Evolutionary conservation across 2,888 invertebrate genomes (phyloP).

Genomic region (Belgica antarctica): DNA sequence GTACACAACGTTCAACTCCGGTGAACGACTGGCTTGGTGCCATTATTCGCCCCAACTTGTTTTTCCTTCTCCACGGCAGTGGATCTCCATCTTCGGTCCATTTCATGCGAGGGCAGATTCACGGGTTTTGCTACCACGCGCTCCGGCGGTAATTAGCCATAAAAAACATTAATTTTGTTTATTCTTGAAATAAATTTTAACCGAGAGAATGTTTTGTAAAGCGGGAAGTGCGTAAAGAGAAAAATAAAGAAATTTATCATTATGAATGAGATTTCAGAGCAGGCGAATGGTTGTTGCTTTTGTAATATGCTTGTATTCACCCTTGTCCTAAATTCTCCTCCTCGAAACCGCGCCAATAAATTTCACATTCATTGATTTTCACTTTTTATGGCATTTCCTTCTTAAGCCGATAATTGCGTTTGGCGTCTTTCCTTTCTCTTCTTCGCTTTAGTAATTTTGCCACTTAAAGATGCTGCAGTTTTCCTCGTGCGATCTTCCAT

Average conservation of each 20-base stretch:
- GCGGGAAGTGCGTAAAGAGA: constrained; percentile 19
- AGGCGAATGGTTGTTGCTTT: constrained; percentile 20
- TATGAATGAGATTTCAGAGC: neutral
- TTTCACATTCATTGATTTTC: constrained; percentile 12
- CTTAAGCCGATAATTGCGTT: constrained; percentile 13
- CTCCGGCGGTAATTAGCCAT: constrained; percentile 42
- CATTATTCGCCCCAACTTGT: constrained; percentile 34
- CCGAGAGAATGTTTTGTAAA: constrained; percentile 22
- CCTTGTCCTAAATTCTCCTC: constrained; percentile 35
- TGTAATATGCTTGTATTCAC: constrained; percentile 25
- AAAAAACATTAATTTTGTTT: constrained; percentile 44
- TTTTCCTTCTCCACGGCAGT: constrained; percentile 7
- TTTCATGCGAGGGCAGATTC: constrained; percentile 41
- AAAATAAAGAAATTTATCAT: constrained; percentile 44
- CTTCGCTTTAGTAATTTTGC: constrained; percentile 25
- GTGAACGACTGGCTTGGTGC: constrained; percentile 36
- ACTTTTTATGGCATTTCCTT: constrained; percentile 13
- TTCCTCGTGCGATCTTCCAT: neutral
- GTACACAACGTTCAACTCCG: constrained; percentile 12
- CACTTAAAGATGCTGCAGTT: constrained; percentile 30
- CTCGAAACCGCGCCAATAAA: neutral
- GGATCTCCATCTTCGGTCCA: constrained; percentile 32
- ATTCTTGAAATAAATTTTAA: constrained; percentile 41
- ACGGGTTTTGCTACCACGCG: constrained; percentile 3
- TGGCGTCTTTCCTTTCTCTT: neutral